Percentiles rank a stretch among this genome's conserved stretches.
Evolutionary conservation across 1,140 invertebrate genomes (phyloP).

Genomic region (Pomacea maculata): DNA sequence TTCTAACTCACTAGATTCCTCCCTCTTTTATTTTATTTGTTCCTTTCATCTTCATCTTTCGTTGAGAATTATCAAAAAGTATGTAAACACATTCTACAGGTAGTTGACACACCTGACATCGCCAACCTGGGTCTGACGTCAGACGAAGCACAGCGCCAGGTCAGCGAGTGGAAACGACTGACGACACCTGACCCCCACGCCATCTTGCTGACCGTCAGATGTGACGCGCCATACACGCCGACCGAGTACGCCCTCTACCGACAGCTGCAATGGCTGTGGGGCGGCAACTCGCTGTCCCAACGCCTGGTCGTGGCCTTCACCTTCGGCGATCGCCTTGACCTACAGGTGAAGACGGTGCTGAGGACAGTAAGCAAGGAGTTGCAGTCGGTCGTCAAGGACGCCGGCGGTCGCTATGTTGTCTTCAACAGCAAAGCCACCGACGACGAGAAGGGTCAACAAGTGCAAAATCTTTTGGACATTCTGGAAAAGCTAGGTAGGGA

Average conservation of each 20-base stretch:
- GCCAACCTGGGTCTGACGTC: not conserved
- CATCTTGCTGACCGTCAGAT: not conserved
- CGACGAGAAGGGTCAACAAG: no score
- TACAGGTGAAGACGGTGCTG: not conserved
- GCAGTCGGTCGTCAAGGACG: not conserved
- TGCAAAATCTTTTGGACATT: no score
- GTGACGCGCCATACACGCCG: not conserved
- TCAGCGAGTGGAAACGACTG: not conserved
- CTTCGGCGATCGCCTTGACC: not conserved
- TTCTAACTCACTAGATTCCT: no score
- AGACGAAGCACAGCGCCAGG: not conserved
- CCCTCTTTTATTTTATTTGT: no score
- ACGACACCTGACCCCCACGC: not conserved
- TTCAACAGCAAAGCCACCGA: not conserved
- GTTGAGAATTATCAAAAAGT: no score
- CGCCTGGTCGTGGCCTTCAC: not conserved
- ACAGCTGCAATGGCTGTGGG: not conserved
- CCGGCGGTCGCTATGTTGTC: not conserved
- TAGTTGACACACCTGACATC: conserved; percentile 12
- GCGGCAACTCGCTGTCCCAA: not conserved
- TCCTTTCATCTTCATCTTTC: no score
- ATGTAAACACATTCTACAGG: not conserved
- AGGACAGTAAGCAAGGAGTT: not conserved
- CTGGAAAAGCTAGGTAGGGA: no score
- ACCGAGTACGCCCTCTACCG: not conserved